phyloP scores from a whole-genome alignment of 1,140 invertebrate genomes.

The Hetaerina americana region DNA sequence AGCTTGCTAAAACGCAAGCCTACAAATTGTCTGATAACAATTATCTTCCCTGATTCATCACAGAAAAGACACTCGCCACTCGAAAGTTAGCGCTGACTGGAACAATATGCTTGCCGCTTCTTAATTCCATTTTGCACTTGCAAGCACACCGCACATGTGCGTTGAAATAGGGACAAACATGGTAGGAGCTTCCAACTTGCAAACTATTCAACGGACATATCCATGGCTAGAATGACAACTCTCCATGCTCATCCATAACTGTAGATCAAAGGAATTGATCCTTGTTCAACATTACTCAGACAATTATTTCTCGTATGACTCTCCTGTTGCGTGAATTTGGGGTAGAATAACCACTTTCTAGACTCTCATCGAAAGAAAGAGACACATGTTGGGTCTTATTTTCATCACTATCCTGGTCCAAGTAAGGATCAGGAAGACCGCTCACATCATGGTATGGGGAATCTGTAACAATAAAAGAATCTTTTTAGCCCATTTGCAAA shows the following conservation, averaged over 20 bases:
- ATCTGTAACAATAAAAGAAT: slow-evolving; percentile 42
- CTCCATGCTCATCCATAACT: not conserved
- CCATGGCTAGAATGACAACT: not conserved
- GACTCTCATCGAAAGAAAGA: slow-evolving; percentile 78
- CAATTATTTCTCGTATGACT: slow-evolving; percentile 88
- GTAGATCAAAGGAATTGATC: not conserved
- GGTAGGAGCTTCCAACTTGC: too few species aligned
- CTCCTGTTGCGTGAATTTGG: slow-evolving; percentile 77
- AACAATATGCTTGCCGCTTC: not conserved
- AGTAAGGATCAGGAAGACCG: slow-evolving; percentile 74
- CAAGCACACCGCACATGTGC: not conserved
- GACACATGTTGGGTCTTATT: slow-evolving; percentile 55
- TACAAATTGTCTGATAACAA: not conserved
- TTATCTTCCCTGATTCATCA: not conserved
- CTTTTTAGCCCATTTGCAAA: not conserved
- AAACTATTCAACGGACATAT: too few species aligned
- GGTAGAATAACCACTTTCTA: slow-evolving; percentile 85
- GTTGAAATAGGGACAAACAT: not conserved
- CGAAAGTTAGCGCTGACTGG: not conserved
- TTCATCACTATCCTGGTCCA: slow-evolving; percentile 48
- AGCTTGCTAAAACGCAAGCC: not conserved
- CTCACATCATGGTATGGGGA: slow-evolving; percentile 86
- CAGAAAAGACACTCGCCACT: not conserved
- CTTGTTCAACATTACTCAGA: slow-evolving; percentile 41
- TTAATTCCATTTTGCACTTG: not conserved